phyloP scores from a whole-genome alignment of 2,113 vertebrate genomes.

The Sialia sialis region DNA sequence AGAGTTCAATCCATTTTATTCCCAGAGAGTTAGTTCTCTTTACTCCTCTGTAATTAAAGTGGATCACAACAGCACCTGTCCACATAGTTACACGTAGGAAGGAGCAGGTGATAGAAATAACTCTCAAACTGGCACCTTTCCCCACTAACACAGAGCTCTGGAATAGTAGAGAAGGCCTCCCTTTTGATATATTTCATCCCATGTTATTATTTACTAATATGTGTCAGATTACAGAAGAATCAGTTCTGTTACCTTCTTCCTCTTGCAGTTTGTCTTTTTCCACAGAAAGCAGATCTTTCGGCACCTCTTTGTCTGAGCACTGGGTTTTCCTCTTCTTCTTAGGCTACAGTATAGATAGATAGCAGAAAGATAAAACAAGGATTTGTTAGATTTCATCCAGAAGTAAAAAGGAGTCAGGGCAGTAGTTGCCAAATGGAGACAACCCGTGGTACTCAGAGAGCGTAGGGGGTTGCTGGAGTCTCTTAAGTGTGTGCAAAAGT shows the following conservation, averaged over 20 bases:
- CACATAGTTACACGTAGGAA: accelerated
- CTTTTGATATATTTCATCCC: not conserved
- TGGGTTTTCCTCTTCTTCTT: constrained; percentile 47
- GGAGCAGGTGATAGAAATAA: not conserved
- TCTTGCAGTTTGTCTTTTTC: constrained; percentile 43
- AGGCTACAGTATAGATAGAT: not conserved
- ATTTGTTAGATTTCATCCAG: not conserved
- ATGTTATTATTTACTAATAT: not conserved
- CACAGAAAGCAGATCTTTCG: not conserved
- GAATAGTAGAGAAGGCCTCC: not conserved
- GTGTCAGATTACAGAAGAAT: not conserved
- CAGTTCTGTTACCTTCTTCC: constrained; percentile 36
- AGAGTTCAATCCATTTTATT: not conserved
- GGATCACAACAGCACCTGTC: not conserved
- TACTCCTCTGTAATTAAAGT: not conserved
- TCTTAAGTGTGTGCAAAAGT: not conserved
- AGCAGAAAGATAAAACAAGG: not conserved
- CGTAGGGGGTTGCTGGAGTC: not conserved
- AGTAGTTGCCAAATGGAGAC: not conserved
- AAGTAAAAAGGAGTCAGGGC: not conserved
- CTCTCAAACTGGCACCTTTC: not conserved
- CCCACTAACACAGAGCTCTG: not conserved
- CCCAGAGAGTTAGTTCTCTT: not conserved
- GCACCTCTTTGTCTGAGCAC: not conserved
- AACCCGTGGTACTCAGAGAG: not conserved